These are phyloP conservation scores for Venusia cambrica DNA, from an alignment of 2,888 invertebrate genomes.

Conservation along the genomic window DNA sequence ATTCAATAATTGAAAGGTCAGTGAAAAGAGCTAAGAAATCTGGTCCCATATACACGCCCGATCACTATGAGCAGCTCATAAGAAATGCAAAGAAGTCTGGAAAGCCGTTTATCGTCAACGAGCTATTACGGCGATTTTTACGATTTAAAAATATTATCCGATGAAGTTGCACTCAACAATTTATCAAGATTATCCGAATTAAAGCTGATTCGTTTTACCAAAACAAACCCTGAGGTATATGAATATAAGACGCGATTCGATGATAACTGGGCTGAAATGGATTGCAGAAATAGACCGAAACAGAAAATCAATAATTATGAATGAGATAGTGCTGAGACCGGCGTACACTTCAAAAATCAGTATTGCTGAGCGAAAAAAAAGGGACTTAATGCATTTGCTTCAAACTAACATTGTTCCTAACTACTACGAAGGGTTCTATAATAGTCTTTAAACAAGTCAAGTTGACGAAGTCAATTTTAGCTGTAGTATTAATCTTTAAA, in stretches of 20 bases:
- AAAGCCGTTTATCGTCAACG: conserved; percentile 21
- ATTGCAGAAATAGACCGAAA: conserved; percentile 10
- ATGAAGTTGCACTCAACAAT: conserved; percentile 14
- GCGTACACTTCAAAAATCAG: conserved; percentile 9
- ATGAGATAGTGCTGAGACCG: conserved; percentile 9
- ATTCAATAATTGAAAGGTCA: conserved; percentile 29
- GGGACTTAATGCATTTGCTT: conserved; percentile 8
- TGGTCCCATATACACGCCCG: conserved; percentile 30
- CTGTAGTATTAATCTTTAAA: no score
- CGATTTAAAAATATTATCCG: conserved; percentile 21
- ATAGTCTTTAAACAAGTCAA: no score
- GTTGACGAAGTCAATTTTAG: neutral
- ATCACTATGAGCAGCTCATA: conserved; percentile 27
- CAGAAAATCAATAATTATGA: conserved; percentile 10
- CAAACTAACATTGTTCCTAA: conserved; percentile 10
- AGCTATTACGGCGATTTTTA: conserved; percentile 24
- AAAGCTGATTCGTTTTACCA: conserved; percentile 10
- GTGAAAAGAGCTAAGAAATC: conserved; percentile 29
- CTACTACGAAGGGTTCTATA: conserved; percentile 4
- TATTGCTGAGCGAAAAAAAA: conserved; percentile 10
- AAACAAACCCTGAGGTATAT: conserved; percentile 7
- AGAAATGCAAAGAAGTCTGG: conserved; percentile 22
- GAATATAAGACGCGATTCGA: conserved; percentile 8
- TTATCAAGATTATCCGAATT: conserved; percentile 11
- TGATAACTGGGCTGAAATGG: conserved; percentile 6